Conservation (phyloP, 2,888 invertebrate genomes). For the Gnatocerus cornutus region DNA sequence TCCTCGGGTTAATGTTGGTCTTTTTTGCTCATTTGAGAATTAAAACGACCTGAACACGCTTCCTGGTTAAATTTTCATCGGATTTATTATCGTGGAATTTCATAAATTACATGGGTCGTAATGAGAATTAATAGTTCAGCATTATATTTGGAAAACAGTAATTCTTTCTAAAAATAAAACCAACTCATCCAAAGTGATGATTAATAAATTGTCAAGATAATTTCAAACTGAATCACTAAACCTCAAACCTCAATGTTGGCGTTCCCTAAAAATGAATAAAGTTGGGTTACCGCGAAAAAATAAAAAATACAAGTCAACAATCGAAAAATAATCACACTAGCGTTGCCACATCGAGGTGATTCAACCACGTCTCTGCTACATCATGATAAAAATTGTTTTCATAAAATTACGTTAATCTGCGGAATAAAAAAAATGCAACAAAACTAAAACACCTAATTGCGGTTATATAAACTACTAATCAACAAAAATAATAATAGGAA, state of each 20-base stretch:
- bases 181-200: not conserved
- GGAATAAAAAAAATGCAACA: too few species aligned
- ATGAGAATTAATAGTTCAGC: not conserved
- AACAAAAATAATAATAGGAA: constrained; percentile 17
- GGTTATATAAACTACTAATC: not conserved
- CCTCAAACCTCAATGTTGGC: not conserved
- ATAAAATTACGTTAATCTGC: too few species aligned
- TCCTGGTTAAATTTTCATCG: not conserved
- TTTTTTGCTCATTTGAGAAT: constrained; percentile 21
- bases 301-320: too few species aligned
- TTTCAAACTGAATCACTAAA: constrained; percentile 3
- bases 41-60: not conserved
- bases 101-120: not conserved
- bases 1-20: constrained; percentile 10
- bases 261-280: not conserved
- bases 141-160: not conserved
- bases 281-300: too few species aligned
- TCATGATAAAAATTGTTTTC: constrained; percentile 32
- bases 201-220: constrained; percentile 9
- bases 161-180: not conserved
- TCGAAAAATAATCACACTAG: too few species aligned
- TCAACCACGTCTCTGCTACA: too few species aligned
- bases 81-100: not conserved
- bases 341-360: too few species aligned
- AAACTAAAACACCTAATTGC: too few species aligned